Percentiles rank a stretch among this genome's conserved stretches.
Evolutionary conservation across 2,113 vertebrate species (phyloP).

Genomic region (Ceratotherium simum): DNA sequence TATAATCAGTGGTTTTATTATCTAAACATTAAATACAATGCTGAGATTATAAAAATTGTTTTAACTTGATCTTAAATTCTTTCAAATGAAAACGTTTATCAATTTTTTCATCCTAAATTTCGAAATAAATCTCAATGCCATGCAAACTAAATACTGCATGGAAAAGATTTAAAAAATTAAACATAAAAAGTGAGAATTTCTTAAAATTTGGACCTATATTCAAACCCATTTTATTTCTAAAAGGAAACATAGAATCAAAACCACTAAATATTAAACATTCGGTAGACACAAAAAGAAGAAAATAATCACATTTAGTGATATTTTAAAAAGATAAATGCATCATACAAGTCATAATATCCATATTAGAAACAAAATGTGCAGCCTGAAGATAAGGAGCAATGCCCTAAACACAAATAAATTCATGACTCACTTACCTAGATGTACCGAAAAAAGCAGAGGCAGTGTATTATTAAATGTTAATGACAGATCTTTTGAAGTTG

Average conservation of each 20-base stretch:
- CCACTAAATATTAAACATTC: neutral
- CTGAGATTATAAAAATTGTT: neutral
- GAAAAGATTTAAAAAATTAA: neutral
- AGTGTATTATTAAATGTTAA: conserved; percentile 32
- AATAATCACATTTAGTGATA: neutral
- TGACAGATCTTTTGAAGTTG: conserved; percentile 27
- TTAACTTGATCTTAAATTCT: neutral
- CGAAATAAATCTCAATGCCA: neutral
- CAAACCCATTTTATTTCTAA: neutral
- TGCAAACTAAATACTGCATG: neutral
- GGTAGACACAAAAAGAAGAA: neutral
- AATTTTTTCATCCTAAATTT: neutral
- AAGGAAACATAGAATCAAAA: neutral
- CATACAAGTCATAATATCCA: neutral
- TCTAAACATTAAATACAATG: neutral
- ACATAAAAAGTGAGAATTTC: neutral
- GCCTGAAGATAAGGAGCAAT: neutral
- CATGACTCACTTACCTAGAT: neutral
- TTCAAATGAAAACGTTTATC: neutral
- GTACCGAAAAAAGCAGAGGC: neutral
- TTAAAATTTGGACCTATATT: neutral
- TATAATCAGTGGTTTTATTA: neutral
- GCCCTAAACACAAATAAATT: conserved; percentile 7
- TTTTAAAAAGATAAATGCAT: neutral
- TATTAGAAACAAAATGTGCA: conserved; percentile 20